These are phyloP conservation scores for Neotoma lepida DNA, from an alignment of 2,113 vertebrate species.

Conservation along the genomic window DNA sequence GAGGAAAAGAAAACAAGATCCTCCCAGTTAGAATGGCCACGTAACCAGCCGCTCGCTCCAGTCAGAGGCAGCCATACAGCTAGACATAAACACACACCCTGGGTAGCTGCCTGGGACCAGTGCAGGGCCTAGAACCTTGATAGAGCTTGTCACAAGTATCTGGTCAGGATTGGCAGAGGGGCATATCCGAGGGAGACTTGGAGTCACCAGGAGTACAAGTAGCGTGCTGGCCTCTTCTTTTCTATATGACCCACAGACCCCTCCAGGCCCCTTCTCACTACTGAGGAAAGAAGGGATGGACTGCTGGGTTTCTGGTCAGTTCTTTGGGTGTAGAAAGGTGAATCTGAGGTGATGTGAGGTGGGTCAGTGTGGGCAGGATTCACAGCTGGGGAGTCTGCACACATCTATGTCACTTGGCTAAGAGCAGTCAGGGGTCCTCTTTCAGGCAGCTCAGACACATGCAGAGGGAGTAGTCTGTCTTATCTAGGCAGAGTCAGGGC, in stretches of 20 bases:
- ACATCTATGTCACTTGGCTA: background rate
- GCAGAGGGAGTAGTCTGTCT: conserved; percentile 2
- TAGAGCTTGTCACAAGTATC: background rate
- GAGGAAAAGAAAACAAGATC: conserved; percentile 56
- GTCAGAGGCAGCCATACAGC: conserved; percentile 1
- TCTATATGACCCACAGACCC: background rate
- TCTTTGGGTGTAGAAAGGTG: background rate
- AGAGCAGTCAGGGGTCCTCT: conserved; percentile 42
- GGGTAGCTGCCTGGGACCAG: background rate
- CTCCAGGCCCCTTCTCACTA: background rate
- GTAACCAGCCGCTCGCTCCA: conserved; percentile 51
- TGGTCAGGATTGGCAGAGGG: background rate
- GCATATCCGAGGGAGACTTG: background rate
- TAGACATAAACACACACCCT: background rate
- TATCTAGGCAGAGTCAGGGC: conserved; percentile 25
- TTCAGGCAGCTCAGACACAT: conserved; percentile 31
- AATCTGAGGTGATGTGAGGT: background rate
- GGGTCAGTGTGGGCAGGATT: background rate
- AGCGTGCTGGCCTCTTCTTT: background rate
- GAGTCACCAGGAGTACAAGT: background rate
- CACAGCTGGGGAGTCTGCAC: background rate
- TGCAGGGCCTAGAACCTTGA: background rate
- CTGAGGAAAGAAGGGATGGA: background rate
- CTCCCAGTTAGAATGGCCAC: conserved; percentile 69
- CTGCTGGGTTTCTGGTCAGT: background rate